Base-by-base conservation (phyloP, 2,888 invertebrate genomes). In the Carabus problematicus region DNA sequence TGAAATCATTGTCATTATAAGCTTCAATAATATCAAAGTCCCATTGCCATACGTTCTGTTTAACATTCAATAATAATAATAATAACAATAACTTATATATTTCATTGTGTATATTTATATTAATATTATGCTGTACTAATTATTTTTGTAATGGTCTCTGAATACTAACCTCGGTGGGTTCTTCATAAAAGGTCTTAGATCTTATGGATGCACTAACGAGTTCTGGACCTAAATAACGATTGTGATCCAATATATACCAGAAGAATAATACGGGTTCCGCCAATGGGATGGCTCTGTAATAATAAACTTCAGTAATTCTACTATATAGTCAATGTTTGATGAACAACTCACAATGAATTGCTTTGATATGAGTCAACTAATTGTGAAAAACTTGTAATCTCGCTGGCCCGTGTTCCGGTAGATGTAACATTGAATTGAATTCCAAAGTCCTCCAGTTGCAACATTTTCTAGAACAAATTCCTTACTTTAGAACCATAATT, bases 241-340 rank as follows among this genome's bases (percentile, higher is more conserved):
- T 19, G 19, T 18, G 19, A 29, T 29, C 12, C 12, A 19, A 8
- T 4, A 45, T 8, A 39, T 58, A 40, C 39, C 43, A 29, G 16
- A 47, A 7, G 18, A 8, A 39, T 47, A 66, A 40, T 11, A 66
- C 19, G 12, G 66, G 66, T 47, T 66, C 45, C 0, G 49, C 45
- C 16, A 47, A 45, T n/a, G 66, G 58, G 45, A 58, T 12, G 6
- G 58, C 39, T 19, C 66, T 66, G 14, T 40, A 47, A 58, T 41
- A 43, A 59, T 39, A 9, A 9, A 29, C 3, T 29, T 6, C 29
- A 29, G 29, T 29, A 29, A 29, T 6, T 29, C 29, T 29, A 29
- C 29, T 29, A 29, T 29, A 29, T 6, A 29, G 29, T 29, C 3
- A 29, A 59, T 12, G n/a, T 9, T 40, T 56, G n/a, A 29, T 3